Percentiles rank a stretch among this genome's conserved stretches.
phyloP scores from a whole-genome alignment of 2,797 vertebrate species.

The Dryobates pubescens region DNA sequence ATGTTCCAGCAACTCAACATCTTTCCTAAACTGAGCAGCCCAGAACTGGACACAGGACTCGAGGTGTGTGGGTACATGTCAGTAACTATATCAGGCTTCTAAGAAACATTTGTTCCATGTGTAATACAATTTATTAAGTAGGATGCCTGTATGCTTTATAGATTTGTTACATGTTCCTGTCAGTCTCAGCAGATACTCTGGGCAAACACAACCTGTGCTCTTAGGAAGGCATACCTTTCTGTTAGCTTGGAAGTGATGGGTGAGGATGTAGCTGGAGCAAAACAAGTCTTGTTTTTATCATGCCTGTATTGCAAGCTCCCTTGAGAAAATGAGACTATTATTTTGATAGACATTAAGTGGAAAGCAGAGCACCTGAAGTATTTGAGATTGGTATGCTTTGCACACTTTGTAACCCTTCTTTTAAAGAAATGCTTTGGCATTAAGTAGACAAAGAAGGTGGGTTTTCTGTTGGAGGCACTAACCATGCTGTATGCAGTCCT shows the following conservation, averaged over 20 bases:
- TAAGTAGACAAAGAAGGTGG: neutral
- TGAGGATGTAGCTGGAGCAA: neutral
- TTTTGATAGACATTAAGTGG: neutral
- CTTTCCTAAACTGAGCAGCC: too few species aligned
- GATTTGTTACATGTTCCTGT: neutral
- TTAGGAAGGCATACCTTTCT: neutral
- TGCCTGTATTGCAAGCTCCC: neutral
- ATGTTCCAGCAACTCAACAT: too few species aligned
- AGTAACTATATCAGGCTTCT: neutral
- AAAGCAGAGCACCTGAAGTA: neutral
- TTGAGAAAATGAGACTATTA: neutral
- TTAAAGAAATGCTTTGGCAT: neutral
- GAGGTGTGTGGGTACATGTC: too few species aligned
- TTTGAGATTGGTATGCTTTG: neutral
- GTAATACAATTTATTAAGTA: neutral
- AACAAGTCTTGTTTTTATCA: neutral
- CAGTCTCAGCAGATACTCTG: neutral
- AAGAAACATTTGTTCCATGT: neutral
- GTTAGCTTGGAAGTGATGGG: neutral
- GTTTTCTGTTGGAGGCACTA: neutral
- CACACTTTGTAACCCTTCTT: neutral
- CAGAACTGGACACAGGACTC: too few species aligned
- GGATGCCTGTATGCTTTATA: neutral
- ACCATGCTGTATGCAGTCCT: fast-evolving
- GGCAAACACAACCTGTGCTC: neutral